Percentiles rank a stretch among this genome's conserved stretches.
These are phyloP conservation scores for Kudoa iwatai DNA, from an alignment of 30 jellyfish, hydroid and myxozoan species.

Conservation along the genomic window DNA sequence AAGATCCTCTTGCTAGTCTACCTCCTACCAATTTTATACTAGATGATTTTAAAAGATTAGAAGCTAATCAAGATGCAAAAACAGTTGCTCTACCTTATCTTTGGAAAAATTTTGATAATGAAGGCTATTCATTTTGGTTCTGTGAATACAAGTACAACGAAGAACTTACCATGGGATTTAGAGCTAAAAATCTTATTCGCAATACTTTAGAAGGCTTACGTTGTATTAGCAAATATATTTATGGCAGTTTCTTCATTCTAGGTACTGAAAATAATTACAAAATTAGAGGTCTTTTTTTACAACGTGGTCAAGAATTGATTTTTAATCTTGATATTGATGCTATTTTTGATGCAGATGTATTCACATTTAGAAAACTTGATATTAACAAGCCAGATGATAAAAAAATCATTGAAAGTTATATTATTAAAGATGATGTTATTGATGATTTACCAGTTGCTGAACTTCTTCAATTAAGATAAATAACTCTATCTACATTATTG, in stretches of 20 bases:
- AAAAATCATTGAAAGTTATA: slow-evolving; percentile 6
- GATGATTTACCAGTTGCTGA: too few relatives aligned
- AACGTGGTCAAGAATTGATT: slow-evolving; percentile 30
- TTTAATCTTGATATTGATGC: slow-evolving; percentile 23
- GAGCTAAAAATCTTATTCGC: slow-evolving; percentile 27
- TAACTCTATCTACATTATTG: too few relatives aligned
- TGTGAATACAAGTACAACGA: slow-evolving; percentile 25
- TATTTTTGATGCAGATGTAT: slow-evolving; percentile 24
- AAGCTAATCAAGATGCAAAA: slow-evolving; percentile 14
- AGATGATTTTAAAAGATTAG: slow-evolving; percentile 49
- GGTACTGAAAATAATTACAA: slow-evolving; percentile 6
- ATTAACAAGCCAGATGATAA: slow-evolving; percentile 27
- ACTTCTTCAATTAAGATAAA: too few relatives aligned
- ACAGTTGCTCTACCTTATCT: slow-evolving; percentile 38
- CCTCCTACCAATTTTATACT: slow-evolving; percentile 9
- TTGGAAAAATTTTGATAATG: slow-evolving; percentile 27
- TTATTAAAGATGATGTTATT: too few relatives aligned
- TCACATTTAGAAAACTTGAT: slow-evolving; percentile 19
- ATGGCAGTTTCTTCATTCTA: slow-evolving; percentile 7
- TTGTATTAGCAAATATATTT: slow-evolving; percentile 18
- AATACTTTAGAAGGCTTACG: slow-evolving; percentile 57
- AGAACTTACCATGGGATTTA: slow-evolving; percentile 7
- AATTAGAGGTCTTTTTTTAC: slow-evolving; percentile 32
- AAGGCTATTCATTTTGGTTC: slow-evolving; percentile 44
- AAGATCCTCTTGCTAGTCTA: too few relatives aligned